phyloP scores from a whole-genome alignment of 2,888 invertebrate genomes.

The Drosophila macrothrix region DNA sequence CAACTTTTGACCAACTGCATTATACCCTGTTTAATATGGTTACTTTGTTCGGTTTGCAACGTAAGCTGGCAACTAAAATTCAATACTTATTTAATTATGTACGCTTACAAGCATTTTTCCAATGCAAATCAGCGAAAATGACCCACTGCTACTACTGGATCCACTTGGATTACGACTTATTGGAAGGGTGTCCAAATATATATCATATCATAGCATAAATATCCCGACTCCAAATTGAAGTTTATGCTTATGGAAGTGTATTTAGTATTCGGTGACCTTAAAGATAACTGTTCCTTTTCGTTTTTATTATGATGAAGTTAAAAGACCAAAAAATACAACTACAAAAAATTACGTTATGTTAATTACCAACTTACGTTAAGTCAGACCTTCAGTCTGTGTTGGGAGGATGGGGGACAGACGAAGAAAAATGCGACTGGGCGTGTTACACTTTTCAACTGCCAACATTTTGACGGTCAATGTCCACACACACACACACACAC shows the following conservation, averaged over 20 bases:
- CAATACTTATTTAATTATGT: too few relatives aligned
- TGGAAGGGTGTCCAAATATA: background rate
- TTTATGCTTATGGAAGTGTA: background rate
- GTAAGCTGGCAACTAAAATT: too few relatives aligned
- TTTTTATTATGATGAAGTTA: conserved; percentile 9
- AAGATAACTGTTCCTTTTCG: background rate
- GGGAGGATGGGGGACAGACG: background rate
- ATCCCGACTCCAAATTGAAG: background rate
- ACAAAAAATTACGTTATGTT: conserved; percentile 36
- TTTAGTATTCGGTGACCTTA: background rate
- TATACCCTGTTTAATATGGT: too few relatives aligned
- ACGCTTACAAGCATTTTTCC: too few relatives aligned
- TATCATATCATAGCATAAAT: too few relatives aligned
- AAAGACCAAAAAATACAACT: conserved; percentile 19
- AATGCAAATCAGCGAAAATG: too few relatives aligned
- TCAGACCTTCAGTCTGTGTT: background rate
- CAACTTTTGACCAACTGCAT: too few relatives aligned
- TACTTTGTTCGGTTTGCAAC: too few relatives aligned
- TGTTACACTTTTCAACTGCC: conserved; percentile 55
- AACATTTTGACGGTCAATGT: conserved; percentile 57
- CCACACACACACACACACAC: conserved; percentile 17
- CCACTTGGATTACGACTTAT: background rate
- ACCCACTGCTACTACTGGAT: too few relatives aligned
- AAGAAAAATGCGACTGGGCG: conserved; percentile 39
- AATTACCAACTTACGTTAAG: conserved; percentile 34